phyloP scores from a whole-genome alignment of 1,140 invertebrate genomes.

The Drosophila pruinosa region DNA sequence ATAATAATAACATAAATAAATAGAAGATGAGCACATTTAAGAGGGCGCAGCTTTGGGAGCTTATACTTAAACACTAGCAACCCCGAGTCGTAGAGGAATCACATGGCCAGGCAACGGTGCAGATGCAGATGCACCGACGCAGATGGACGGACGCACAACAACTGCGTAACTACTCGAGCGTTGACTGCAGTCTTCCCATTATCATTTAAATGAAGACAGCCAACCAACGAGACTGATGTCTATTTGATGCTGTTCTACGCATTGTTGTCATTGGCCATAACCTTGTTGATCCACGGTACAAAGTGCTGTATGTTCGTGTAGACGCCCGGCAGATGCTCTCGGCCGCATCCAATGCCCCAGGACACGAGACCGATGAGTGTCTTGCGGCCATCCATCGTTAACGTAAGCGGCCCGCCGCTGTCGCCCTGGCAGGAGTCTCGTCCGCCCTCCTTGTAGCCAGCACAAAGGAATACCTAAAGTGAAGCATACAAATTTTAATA shows the following conservation, averaged over 20 bases:
- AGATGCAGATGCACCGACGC: conserved; percentile 43
- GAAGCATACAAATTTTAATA: neutral
- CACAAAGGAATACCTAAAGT: conserved; percentile 89
- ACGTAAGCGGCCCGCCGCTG: conserved; percentile 92
- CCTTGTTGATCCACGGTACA: conserved; percentile 95
- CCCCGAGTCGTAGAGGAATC: conserved; percentile 81
- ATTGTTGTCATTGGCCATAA: conserved; percentile 84
- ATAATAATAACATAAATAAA: conserved; percentile 50
- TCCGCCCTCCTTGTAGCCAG: conserved; percentile 92
- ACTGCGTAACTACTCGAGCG: conserved; percentile 50
- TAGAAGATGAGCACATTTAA: conserved; percentile 20
- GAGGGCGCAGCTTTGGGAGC: neutral
- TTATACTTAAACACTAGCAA: conserved; percentile 75
- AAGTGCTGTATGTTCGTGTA: conserved; percentile 96
- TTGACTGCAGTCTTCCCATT: conserved; percentile 58
- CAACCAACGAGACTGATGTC: neutral
- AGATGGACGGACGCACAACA: conserved; percentile 30
- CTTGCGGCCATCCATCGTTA: conserved; percentile 91
- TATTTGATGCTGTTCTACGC: conserved; percentile 47
- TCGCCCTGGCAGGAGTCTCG: conserved; percentile 85
- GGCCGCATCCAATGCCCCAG: conserved; percentile 95
- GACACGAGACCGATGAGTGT: conserved; percentile 94
- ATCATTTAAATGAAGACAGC: conserved; percentile 5
- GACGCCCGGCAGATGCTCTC: conserved; percentile 94
- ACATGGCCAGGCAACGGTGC: conserved; percentile 69